Base-by-base conservation (phyloP, 64 coral and sea anemone species). In the Trachythela sp. region DNA sequence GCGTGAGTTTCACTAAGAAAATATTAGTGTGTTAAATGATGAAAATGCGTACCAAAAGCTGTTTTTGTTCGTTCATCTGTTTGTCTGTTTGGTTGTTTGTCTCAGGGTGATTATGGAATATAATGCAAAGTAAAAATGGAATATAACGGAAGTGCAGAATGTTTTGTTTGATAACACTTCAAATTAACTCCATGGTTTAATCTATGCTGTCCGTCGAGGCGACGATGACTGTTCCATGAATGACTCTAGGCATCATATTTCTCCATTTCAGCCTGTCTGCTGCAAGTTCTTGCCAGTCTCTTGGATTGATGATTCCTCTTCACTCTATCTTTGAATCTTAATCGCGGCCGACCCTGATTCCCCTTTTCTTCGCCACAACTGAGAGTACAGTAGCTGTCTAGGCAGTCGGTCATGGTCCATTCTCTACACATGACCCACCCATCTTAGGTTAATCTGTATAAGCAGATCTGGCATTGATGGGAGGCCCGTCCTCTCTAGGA, bases 321-420 rank as follows among this genome's bases (percentile, higher is more conserved):
- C 24, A 89, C 88, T 29, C 22, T 39, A 20, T 89, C 70, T 36
- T 83, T 89, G 36, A 49, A 89, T 27, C 88, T 22, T 34, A 88
- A 59, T n/a, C 75, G 50, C 52, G 88, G 88, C 8, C 72, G 51
- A 0, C 72, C 88, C 0, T 27, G 87, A 50, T 1, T 89, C 13
- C 68, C 3, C 18, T 77, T 89, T 7, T 68, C 88, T 4, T 83
- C 17, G 48, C 48, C 34, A 36, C 13, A 37, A 40, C 31, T 36
- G 34, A 13, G 34, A 35, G n/a, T n/a, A n/a, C n/a, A 2, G 75
- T 22, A 80, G 33, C 0, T 80, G 75, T 17, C 75, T 35, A 15
- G 75, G 75, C 27, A 80, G 75, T 18, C 75, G 8, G 40, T 22
- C 1, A 26, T 72, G 24, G 32, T 80, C 75, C 75, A 80, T 36